These are phyloP conservation scores for Rhea americana DNA, from an alignment of 2,113 vertebrate genomes.

Conservation along the genomic window DNA sequence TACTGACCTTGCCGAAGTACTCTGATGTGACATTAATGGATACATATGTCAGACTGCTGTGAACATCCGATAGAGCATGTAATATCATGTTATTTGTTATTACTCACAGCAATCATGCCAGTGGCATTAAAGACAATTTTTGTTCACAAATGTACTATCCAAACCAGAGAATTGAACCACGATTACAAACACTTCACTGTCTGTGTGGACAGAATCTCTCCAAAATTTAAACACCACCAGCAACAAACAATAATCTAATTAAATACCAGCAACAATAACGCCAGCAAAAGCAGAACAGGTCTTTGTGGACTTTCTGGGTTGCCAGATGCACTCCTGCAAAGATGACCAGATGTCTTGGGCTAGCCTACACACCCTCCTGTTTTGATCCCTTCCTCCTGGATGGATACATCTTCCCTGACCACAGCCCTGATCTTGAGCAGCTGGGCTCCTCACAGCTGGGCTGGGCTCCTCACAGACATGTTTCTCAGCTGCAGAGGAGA, in stretches of 20 bases:
- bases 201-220: neutral
- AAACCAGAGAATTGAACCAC: neutral
- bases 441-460: neutral
- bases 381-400: neutral
- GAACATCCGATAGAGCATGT: neutral
- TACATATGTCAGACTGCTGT: neutral
- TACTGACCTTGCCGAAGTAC: neutral
- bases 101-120: neutral
- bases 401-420: neutral
- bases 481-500: fast-evolving
- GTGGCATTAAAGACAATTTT: neutral
- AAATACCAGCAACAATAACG: neutral
- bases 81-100: no score
- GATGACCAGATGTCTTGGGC: neutral
- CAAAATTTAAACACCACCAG: neutral
- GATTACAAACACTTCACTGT: neutral
- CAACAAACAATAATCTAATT: neutral
- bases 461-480: neutral
- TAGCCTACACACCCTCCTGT: neutral
- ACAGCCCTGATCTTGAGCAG: neutral
- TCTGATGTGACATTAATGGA: neutral
- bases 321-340: neutral
- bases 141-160: neutral
- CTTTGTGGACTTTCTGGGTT: neutral
- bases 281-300: neutral